Percentiles rank a stretch among this genome's conserved stretches.
These are phyloP conservation scores for Cremastinae sp. DNA, from an alignment of 2,888 invertebrate genomes.

Conservation along the genomic window DNA sequence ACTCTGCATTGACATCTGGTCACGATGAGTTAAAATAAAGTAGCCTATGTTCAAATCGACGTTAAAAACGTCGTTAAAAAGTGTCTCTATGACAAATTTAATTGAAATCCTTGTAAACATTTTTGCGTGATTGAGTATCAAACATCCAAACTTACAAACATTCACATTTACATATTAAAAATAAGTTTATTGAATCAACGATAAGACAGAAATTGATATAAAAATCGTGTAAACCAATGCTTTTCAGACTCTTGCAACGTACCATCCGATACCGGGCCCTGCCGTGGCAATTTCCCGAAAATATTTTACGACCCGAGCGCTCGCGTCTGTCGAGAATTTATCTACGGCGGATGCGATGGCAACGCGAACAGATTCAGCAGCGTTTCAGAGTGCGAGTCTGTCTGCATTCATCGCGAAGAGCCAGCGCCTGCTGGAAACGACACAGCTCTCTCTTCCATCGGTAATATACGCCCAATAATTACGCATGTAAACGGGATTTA, in stretches of 20 bases:
- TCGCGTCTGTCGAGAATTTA: constrained; percentile 86
- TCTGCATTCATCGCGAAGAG: constrained; percentile 85
- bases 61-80: too few relatives aligned
- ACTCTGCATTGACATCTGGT: too few relatives aligned
- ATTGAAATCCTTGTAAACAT: too few relatives aligned
- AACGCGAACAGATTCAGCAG: constrained; percentile 92
- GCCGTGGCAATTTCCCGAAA: constrained; percentile 85
- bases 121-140: too few relatives aligned
- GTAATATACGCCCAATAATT: constrained; percentile 68
- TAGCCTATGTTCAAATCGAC: too few relatives aligned
- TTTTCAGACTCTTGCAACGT: constrained; percentile 87
- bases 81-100: too few relatives aligned
- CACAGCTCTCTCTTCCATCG: constrained; percentile 75
- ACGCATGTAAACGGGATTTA: constrained; percentile 13
- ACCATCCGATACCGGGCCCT: constrained; percentile 86
- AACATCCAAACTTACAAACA: too few relatives aligned
- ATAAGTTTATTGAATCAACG: too few relatives aligned
- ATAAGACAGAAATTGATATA: too few relatives aligned
- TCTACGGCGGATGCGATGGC: constrained; percentile 92
- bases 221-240: too few relatives aligned
- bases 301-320: constrained; percentile 86
- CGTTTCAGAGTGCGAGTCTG: constrained; percentile 87
- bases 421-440: constrained; percentile 80
- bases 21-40: too few relatives aligned
- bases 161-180: too few relatives aligned